A percentile compares a stretch with the other conserved stretches of the same genome.
These are phyloP conservation scores for Epistrophella euchroma DNA, from an alignment of 2,888 invertebrate species.

Conservation along the genomic window DNA sequence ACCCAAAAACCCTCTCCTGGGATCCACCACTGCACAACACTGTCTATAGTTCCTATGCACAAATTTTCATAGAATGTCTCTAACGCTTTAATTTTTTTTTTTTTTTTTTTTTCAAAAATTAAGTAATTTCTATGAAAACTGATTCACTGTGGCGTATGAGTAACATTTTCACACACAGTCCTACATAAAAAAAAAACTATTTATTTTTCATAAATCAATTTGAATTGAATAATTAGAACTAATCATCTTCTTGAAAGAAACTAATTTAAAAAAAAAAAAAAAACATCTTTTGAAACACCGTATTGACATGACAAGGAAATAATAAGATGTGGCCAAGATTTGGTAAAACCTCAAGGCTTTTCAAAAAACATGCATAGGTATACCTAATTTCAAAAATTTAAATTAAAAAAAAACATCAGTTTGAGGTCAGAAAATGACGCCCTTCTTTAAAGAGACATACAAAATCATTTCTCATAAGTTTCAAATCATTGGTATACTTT, in stretches of 20 bases:
- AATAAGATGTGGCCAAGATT: neutral
- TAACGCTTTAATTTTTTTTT: no score
- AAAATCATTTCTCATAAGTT: conserved; percentile 1
- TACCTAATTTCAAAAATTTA: neutral
- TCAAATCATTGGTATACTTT: neutral
- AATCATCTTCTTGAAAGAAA: neutral
- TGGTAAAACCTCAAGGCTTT: neutral
- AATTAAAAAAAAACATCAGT: neutral
- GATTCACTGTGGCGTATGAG: no score
- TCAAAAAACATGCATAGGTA: neutral
- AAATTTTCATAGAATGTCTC: no score
- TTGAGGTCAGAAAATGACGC: conserved; percentile 6
- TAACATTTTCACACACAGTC: no score
- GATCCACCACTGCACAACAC: no score
- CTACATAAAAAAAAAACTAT: neutral
- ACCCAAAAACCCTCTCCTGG: no score
- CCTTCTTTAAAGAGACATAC: neutral
- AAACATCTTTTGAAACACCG: neutral
- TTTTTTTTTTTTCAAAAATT: no score
- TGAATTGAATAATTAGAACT: neutral
- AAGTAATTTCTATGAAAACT: no score
- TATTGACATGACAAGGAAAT: neutral
- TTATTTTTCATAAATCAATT: neutral
- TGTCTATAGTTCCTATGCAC: no score
- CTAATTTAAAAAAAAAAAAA: no score